Evolutionary conservation across 2,888 invertebrate species (phyloP), one percentile per base, ranked within the genome.

Genomic region (Apotomis betuletana): DNA sequence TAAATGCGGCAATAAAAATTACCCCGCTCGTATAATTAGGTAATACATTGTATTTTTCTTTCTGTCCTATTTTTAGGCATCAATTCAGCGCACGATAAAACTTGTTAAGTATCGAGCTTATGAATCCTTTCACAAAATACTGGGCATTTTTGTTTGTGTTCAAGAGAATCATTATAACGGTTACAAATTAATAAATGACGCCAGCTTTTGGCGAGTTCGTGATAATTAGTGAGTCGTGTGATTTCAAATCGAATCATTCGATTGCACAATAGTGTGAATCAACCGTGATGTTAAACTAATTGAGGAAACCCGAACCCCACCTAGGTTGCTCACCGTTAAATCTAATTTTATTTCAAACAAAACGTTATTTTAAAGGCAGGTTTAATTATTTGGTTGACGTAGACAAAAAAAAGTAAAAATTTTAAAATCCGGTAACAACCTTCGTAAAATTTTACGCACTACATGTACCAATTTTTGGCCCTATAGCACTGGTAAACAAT

Each of bases 1-100:
- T 73, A 73, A 73, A 69, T 49, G 69, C 63, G 54, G 69, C 68
- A 60, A 69, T 69, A 55, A 69, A 73, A 73, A 73, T 73, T 68
- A 72, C 68, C 41, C 60, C 10, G 38, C 9, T 59, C 69, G 60
- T 69, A 60, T 73, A 73, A 73, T 73, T 69, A 69, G 69, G 64
- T 69, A 65, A 67, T 62, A 62, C 69, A 73, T 67, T 72, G 72
- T 72, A 72, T 72, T 72, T 72, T 72, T 46, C 67, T 58, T 62
- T 58, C 52, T 61, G 58, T 63, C 68, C 63, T 62, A 67, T 72
- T 68, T 72, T 72, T 63, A 72, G 58, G 44, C 51, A 58, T 44
- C 52, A 67, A 54, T 63, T 64, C 60, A 44, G 58, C 60, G 44
- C 54, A 44, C 52, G 38, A 65, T 59, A 59, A 60, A 44, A 52